Conservation (phyloP, 53 echinoderm and acorn worm genomes). For the Holothuria leucospilota region DNA sequence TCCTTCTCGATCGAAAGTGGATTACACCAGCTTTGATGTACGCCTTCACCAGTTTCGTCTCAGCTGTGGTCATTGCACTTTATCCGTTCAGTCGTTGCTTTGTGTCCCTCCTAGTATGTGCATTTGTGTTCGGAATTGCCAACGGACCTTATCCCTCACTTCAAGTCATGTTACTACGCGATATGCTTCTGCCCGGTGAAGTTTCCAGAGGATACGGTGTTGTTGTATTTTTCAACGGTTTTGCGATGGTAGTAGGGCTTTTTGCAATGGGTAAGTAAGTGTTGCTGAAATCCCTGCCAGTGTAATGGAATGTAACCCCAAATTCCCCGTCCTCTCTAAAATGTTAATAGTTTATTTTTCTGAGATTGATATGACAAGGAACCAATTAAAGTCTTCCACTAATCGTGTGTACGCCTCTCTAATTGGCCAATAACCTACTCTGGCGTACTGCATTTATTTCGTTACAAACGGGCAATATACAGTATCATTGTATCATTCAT, state of each 20-base stretch:
- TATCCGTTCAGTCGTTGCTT: background rate
- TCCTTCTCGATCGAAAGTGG: slow-evolving; percentile 24
- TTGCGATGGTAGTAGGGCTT: slow-evolving; percentile 13
- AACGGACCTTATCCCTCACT: slow-evolving; percentile 29
- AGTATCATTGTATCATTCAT: too few species aligned
- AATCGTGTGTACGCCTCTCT: too few species aligned
- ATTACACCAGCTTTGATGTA: background rate
- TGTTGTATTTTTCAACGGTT: slow-evolving; percentile 26
- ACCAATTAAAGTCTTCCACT: too few species aligned
- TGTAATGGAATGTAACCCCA: too few species aligned
- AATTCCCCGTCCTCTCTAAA: too few species aligned
- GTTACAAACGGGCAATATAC: too few species aligned
- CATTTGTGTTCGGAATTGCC: slow-evolving; percentile 12
- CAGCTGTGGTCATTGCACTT: background rate
- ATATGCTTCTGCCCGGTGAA: slow-evolving; percentile 6
- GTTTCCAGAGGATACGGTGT: slow-evolving; percentile 9
- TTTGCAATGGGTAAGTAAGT: slow-evolving; percentile 18
- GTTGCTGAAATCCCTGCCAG: background rate
- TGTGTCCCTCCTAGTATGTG: background rate
- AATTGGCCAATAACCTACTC: too few species aligned
- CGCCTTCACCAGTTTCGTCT: background rate
- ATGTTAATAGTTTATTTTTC: too few species aligned
- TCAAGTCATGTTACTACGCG: slow-evolving; percentile 31
- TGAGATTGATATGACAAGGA: too few species aligned
- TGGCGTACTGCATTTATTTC: too few species aligned